These are phyloP conservation scores for Dasypus novemcinctus DNA, from an alignment of 2,113 vertebrate species.

Conservation along the genomic window DNA sequence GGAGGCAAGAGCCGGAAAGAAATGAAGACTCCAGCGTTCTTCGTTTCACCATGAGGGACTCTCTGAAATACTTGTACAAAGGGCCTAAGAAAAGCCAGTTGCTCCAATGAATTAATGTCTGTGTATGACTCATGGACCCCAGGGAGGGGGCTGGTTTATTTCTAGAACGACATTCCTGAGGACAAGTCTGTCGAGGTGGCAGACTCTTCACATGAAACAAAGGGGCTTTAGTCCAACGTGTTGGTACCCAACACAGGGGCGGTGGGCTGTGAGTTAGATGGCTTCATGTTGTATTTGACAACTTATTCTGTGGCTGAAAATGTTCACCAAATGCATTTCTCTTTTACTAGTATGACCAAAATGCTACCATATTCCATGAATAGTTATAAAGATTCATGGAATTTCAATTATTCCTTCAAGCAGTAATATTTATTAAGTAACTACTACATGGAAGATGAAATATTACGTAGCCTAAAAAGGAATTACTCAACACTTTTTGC, in stretches of 20 bases:
- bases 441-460: not conserved
- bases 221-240: constrained; percentile 67
- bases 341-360: constrained; percentile 13
- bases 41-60: constrained; percentile 18
- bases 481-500: not conserved
- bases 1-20: constrained; percentile 51
- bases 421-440: not conserved
- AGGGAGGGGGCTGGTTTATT: constrained; percentile 66
- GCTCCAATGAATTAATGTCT: constrained; percentile 72
- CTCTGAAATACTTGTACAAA: constrained; percentile 65
- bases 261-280: not conserved
- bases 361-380: not conserved
- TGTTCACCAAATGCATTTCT: not conserved
- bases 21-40: not conserved
- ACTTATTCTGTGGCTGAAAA: not conserved
- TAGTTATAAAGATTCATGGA: not conserved
- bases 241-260: not conserved
- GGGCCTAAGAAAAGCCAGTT: constrained; percentile 68
- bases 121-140: constrained; percentile 62
- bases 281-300: constrained; percentile 26
- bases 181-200: constrained; percentile 63
- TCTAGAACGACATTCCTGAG: constrained; percentile 79
- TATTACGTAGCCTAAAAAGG: not conserved
- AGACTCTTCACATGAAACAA: constrained; percentile 67
- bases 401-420: constrained; percentile 33